Evolutionary conservation across 2,797 vertebrate genomes (phyloP).

Genomic region (Pangasius larnaudii): DNA sequence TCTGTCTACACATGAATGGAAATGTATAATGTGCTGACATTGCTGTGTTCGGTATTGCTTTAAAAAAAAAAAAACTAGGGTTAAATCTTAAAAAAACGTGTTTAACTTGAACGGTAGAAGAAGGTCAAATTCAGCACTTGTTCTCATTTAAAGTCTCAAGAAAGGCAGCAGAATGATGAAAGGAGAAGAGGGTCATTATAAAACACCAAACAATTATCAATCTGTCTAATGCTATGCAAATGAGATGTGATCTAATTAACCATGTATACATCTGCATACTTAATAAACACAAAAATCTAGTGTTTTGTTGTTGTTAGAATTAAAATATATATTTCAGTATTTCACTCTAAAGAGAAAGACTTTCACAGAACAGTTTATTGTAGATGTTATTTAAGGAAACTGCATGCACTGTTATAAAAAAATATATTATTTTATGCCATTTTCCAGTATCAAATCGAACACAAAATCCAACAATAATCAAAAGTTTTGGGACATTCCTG

Average conservation of each 20-base stretch:
- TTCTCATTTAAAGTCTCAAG: neutral
- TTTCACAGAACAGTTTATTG: too few relatives aligned
- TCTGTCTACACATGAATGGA: constrained; percentile 6
- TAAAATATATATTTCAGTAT: neutral
- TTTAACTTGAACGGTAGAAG: neutral
- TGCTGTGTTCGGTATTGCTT: neutral
- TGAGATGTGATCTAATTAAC: neutral
- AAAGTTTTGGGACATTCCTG: neutral
- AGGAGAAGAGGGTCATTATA: neutral
- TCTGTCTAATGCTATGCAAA: neutral
- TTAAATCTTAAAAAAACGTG: neutral
- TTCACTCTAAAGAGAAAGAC: neutral
- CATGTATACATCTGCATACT: neutral
- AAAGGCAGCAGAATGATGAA: neutral
- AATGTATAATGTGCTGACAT: constrained; percentile 28
- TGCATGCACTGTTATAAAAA: too few relatives aligned
- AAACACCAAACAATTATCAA: neutral
- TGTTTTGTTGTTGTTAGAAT: neutral
- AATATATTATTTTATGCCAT: too few relatives aligned
- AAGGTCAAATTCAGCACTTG: neutral
- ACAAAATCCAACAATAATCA: neutral
- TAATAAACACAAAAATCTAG: neutral
- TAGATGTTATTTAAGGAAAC: too few relatives aligned
- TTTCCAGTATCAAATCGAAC: too few relatives aligned
- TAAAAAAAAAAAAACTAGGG: neutral